Conservation (phyloP, 2,888 invertebrate species). For the Bugula neritina region DNA sequence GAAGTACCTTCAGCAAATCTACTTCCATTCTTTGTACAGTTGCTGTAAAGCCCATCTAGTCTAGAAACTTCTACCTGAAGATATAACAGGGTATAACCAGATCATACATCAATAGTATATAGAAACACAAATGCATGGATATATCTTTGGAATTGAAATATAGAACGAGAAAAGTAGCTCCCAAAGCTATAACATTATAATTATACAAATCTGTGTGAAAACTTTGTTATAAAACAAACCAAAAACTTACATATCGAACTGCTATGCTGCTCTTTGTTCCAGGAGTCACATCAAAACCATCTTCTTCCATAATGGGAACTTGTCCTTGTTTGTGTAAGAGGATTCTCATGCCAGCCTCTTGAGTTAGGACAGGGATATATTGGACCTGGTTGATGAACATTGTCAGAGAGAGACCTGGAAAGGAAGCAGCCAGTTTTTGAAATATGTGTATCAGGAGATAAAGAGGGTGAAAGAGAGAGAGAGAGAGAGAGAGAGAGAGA, state of each 20-base stretch:
- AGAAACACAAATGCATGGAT: too few relatives aligned
- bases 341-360: slow-evolving; percentile 16
- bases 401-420: slow-evolving; percentile 12
- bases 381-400: slow-evolving; percentile 15
- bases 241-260: slow-evolving; percentile 4
- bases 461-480: too few relatives aligned
- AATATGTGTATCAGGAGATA: too few relatives aligned
- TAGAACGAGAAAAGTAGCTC: too few relatives aligned
- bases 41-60: neutral
- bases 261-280: slow-evolving; percentile 18
- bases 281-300: slow-evolving; percentile 16
- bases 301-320: slow-evolving; percentile 21
- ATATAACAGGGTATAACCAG: too few relatives aligned
- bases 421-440: too few relatives aligned
- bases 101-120: too few relatives aligned
- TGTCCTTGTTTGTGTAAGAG: slow-evolving; percentile 14
- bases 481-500: too few relatives aligned
- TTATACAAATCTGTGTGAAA: too few relatives aligned
- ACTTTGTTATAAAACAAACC: too few relatives aligned
- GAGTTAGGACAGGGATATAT: slow-evolving; percentile 15
- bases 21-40: neutral
- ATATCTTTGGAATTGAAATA: too few relatives aligned
- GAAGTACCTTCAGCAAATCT: neutral
- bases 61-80: neutral
- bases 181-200: too few relatives aligned